Evolutionary conservation across 2,797 vertebrate species (phyloP).

Genomic region (Malurus splendens): DNA sequence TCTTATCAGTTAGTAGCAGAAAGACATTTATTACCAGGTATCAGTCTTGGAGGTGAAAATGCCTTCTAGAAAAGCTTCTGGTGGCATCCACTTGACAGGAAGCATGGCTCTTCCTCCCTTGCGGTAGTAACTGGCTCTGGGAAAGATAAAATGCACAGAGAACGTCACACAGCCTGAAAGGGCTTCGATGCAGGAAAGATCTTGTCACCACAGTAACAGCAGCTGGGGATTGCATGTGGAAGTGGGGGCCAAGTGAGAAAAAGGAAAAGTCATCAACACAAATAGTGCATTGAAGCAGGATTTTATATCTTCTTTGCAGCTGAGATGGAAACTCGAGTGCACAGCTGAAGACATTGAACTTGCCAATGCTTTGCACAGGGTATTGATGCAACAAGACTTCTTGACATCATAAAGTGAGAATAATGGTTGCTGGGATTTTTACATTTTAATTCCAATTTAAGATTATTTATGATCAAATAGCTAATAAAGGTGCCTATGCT

Average conservation of each 20-base stretch:
- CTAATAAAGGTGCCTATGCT: neutral
- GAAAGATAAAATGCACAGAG: neutral
- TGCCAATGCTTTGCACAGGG: neutral
- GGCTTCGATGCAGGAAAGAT: neutral
- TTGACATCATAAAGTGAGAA: neutral
- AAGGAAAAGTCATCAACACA: neutral
- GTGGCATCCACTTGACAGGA: constrained; percentile 93
- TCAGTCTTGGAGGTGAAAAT: constrained; percentile 95
- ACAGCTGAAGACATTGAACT: neutral
- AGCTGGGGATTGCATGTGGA: neutral
- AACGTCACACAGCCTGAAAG: neutral
- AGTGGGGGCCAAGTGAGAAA: neutral
- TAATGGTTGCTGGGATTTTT: fast-evolving
- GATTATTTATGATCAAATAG: neutral
- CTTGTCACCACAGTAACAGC: neutral
- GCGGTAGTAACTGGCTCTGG: constrained; percentile 89
- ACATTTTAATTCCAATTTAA: neutral
- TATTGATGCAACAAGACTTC: neutral
- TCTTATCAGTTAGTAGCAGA: neutral
- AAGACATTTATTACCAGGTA: constrained; percentile 79
- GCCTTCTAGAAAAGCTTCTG: constrained; percentile 92
- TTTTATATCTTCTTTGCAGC: neutral
- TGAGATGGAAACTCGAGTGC: neutral
- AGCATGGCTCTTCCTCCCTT: constrained; percentile 89
- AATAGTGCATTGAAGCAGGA: neutral